These are phyloP conservation scores for Enteromius paludinosus DNA, from an alignment of 2,797 vertebrate genomes.

Conservation along the genomic window DNA sequence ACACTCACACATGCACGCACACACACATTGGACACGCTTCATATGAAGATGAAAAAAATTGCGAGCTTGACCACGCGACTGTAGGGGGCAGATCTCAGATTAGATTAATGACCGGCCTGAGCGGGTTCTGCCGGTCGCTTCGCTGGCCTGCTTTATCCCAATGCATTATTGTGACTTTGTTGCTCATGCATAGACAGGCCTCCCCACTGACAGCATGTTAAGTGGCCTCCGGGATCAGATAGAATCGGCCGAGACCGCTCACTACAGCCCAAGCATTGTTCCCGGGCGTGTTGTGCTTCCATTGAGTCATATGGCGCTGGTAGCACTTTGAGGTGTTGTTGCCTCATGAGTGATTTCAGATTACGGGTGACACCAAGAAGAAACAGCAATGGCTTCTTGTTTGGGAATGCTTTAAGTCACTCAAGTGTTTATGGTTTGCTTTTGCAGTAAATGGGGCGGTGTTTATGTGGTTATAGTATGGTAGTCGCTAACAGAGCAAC, in stretches of 20 bases:
- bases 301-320: neutral
- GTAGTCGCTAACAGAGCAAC: neutral
- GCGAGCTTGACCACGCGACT: constrained; percentile 22
- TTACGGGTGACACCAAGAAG: constrained; percentile 23
- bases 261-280: constrained; percentile 46
- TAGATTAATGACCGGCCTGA: constrained; percentile 22
- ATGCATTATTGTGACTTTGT: constrained; percentile 43
- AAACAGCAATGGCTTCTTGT: constrained; percentile 18
- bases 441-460: constrained; percentile 11
- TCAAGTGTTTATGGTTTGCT: constrained; percentile 30
- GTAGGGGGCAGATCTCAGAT: constrained; percentile 45
- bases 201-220: constrained; percentile 50
- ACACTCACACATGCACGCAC: constrained; percentile 32
- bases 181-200: constrained; percentile 39
- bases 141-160: constrained; percentile 23
- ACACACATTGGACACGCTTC: constrained; percentile 8
- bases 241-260: neutral
- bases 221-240: constrained; percentile 73
- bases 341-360: constrained; percentile 42
- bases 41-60: neutral
- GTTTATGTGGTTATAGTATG: neutral
- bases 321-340: constrained; percentile 32
- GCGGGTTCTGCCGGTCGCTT: constrained; percentile 16
- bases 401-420: neutral
- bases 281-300: constrained; percentile 3